Base-by-base conservation (phyloP, 2,113 vertebrate species). In the Rhea americana region DNA sequence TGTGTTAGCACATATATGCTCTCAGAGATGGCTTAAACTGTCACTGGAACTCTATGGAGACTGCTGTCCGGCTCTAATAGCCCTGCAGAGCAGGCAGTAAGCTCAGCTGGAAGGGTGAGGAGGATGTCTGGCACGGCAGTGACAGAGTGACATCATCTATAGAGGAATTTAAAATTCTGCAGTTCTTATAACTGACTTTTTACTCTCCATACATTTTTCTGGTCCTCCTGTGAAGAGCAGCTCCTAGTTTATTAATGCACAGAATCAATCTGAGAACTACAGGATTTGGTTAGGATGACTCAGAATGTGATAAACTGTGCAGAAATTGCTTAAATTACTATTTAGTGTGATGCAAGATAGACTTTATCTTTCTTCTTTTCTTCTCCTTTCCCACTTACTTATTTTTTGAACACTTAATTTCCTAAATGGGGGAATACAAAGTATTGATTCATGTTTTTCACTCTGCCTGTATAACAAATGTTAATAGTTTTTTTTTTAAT, bases 391-490 rank as follows among this genome's bases (percentile, higher is more conserved):
- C 55, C 59, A 20, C 41, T 84, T 81, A 20, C 41, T 84, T 81
- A 25, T 59, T 86, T 93, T 94, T 56, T 68, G 25, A 55, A 80
- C n/a, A 55, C 5, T 82, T 78, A 30, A 93, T 91, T 91, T 85
- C 35, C 68, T 95, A 88, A 82, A 80, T 72, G 82, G 86, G 72
- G n/a, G 48, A 78, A 62, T 82, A 71, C 35, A 86, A 90, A 93
- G 55, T 47, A 92, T 28, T 2, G 24, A 15, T 94, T 82, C 91
- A 21, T 56, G 59, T 12, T 83, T 88, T 91, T 92, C 45, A 58
- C 47, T 65, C 79, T 94, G 87, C 82, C 94, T 93, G 72, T 59
- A 86, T 78, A 93, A 91, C 70, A 89, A 91, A 90, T 59, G 28
- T 89, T 94, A 74, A 41, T 35, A 58, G 65, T 24, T 85, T 88